Evolutionary conservation across 2,113 vertebrate species (phyloP), one percentile per base, ranked within the genome.

Genomic region (Ictalurus furcatus): DNA sequence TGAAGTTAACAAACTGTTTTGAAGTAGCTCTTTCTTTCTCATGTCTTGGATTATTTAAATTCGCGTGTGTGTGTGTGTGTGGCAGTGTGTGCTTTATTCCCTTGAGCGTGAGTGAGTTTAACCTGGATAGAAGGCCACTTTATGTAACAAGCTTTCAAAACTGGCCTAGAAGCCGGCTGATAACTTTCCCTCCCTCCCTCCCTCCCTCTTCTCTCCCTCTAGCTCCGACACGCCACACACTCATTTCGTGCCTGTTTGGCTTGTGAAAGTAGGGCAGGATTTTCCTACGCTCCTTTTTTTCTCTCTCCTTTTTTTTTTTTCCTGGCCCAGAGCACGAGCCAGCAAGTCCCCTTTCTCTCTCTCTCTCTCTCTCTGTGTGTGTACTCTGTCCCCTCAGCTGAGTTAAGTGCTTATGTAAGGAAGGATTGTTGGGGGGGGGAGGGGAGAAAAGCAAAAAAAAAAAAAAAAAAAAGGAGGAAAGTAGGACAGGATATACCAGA

Each of bases 341-440:
- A 52, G 67, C 34, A 9, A 78, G 67, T 40, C 48, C 79, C 76
- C 90, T 48, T 89, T 92, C 91, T 85, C 92, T 91, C 90, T n/a
- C 92, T 73, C 87, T 91, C 90, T 91, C 90, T 90, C 63, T 92
- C 65, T 90, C 37, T 92, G 34, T 58, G 44, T 7, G 0, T 92
- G 94, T 93, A 93, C 95, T 90, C 91, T 92, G 92, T 95, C 90
- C 91, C 93, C 94, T 93, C 93, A 93, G 95, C 95, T 95, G 94
- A 95, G 95, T 95, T 94, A 91, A 92, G 92, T 84, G 90, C 93
- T 96, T 96, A 95, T 93, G 94, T 95, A 96, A 96, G 91, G 89
- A 93, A 90, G 92, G 94, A 94, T 94, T 94, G 40, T 89, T 63
- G 16, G 13, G 25, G 54, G 28, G 82, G n/a, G 23, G 30, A 40